Conservation (phyloP, 2,888 invertebrate species). For the Tanytarsus gracilentus region DNA sequence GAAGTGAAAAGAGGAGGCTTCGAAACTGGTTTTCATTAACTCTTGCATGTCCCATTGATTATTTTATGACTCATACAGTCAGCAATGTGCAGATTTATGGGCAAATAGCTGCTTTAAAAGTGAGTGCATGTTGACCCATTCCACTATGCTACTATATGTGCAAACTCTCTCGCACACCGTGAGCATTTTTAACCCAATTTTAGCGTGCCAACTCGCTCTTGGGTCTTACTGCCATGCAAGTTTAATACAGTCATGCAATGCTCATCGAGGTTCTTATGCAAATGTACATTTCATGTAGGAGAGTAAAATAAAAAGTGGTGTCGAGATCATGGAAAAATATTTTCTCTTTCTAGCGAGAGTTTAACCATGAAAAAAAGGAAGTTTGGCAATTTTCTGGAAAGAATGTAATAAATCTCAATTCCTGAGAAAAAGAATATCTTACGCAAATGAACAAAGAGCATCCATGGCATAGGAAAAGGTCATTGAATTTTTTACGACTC, state of each 20-base stretch:
- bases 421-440: not conserved
- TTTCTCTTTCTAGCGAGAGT: not conserved
- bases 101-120: too few species aligned
- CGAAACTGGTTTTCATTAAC: conserved; percentile 13
- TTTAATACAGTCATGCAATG: too few species aligned
- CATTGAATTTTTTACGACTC: conserved; percentile 18
- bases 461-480: conserved; percentile 17
- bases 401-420: not conserved
- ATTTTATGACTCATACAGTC: conserved; percentile 22
- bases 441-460: not conserved
- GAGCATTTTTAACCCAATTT: too few species aligned
- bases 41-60: not conserved
- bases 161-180: too few species aligned
- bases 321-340: not conserved
- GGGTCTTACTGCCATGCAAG: too few species aligned
- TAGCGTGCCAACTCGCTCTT: too few species aligned
- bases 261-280: conserved; percentile 8
- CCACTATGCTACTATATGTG: too few species aligned
- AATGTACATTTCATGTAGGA: not conserved
- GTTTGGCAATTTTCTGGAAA: not conserved
- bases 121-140: too few species aligned
- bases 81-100: conserved; percentile 19
- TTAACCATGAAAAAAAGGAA: not conserved
- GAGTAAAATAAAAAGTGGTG: not conserved
- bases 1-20: not conserved